phyloP scores from a whole-genome alignment of 2,888 invertebrate genomes.

The Meandrusa payeni region DNA sequence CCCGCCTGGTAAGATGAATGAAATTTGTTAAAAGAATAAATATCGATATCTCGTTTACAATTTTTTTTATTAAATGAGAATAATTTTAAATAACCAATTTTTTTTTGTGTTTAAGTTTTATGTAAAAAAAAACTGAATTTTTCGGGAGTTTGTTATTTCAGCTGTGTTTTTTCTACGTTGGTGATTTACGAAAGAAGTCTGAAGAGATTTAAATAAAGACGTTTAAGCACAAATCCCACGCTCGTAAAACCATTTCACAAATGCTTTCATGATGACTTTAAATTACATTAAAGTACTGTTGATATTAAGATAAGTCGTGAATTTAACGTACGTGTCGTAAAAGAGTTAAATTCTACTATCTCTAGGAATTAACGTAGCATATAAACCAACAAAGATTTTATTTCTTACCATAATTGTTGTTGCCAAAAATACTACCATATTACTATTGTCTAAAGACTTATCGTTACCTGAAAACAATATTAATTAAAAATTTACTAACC shows the following conservation, averaged over 20 bases:
- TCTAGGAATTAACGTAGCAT: no score
- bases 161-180: constrained; percentile 56
- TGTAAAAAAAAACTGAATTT: constrained; percentile 27
- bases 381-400: no score
- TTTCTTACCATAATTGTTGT: no score
- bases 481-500: no score
- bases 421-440: no score
- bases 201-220: constrained; percentile 50
- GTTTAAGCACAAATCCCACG: constrained; percentile 79
- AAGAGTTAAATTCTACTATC: no score
- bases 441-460: no score
- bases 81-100: not conserved
- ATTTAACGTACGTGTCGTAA: no score
- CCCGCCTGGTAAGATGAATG: constrained; percentile 75
- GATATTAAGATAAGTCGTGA: no score
- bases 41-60: constrained; percentile 21
- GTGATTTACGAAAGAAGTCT: constrained; percentile 61
- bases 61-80: constrained; percentile 11
- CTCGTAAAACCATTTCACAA: constrained; percentile 80
- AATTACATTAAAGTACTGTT: no score
- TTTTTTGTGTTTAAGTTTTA: constrained; percentile 14
- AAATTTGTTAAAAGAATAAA: constrained; percentile 4
- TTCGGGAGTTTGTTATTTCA: constrained; percentile 56
- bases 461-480: no score
- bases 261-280: constrained; percentile 68